A percentile compares a stretch with the other conserved stretches of the same genome.
phyloP scores from a whole-genome alignment of 2,797 vertebrate genomes.

The Manis javanica region DNA sequence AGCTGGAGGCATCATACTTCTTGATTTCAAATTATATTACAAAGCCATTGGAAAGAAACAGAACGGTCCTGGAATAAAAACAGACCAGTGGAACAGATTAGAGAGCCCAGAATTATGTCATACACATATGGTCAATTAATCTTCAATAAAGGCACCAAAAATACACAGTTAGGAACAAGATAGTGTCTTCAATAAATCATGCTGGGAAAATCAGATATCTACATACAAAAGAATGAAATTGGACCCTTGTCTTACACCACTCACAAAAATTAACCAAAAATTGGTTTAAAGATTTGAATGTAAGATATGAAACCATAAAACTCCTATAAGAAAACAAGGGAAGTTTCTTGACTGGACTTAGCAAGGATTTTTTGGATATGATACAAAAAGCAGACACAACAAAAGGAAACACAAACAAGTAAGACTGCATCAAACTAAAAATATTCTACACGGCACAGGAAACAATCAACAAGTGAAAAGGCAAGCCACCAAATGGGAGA shows the following conservation, averaged over 20 bases:
- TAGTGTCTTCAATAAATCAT: not conserved
- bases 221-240: not conserved
- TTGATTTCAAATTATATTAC: not conserved
- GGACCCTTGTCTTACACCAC: not conserved
- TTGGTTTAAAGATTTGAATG: not conserved
- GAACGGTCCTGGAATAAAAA: not conserved
- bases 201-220: not conserved
- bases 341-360: not conserved
- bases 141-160: not conserved
- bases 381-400: not conserved
- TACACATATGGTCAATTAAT: not conserved
- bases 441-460: not conserved
- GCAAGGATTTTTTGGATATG: not conserved
- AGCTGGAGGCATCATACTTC: not conserved
- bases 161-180: not conserved
- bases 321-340: not conserved
- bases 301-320: not conserved
- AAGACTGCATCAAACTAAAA: not conserved
- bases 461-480: not conserved
- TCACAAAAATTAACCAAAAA: not conserved
- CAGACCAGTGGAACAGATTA: not conserved
- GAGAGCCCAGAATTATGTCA: not conserved
- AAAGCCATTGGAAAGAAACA: not conserved
- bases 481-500: not conserved
- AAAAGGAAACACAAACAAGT: not conserved